Conservation (phyloP, 2,797 vertebrate species). For the Synaphobranchus kaupii region DNA sequence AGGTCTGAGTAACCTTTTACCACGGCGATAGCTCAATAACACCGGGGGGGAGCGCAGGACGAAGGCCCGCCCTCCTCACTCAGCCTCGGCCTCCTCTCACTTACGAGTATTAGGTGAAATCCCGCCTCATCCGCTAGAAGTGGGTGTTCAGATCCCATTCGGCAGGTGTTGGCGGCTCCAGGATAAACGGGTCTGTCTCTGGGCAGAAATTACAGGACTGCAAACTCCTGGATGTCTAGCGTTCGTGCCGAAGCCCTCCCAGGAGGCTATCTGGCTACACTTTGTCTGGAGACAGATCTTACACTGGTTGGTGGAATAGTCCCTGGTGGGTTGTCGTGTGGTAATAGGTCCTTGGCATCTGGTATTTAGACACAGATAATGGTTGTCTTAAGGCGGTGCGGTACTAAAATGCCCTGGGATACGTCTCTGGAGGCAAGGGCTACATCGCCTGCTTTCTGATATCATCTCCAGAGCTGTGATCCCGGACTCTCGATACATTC, state of each 20-base stretch:
- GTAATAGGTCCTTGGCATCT: slow-evolving; percentile 48
- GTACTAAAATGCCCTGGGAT: slow-evolving; percentile 33
- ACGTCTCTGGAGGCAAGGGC: neutral
- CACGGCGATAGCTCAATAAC: neutral
- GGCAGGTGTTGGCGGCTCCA: neutral
- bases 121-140: neutral
- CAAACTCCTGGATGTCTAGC: slow-evolving; percentile 28
- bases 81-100: neutral
- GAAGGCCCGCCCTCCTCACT: neutral
- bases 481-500: slow-evolving; percentile 40
- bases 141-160: neutral
- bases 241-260: slow-evolving; percentile 6
- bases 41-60: neutral
- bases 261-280: slow-evolving; percentile 31
- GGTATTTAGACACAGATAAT: slow-evolving; percentile 59
- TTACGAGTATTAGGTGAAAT: neutral
- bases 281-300: slow-evolving; percentile 38
- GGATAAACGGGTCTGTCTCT: slow-evolving; percentile 20
- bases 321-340: slow-evolving; percentile 44
- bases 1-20: neutral
- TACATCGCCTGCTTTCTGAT: slow-evolving; percentile 41
- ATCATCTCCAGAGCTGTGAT: slow-evolving; percentile 43
- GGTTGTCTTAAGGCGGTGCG: slow-evolving; percentile 47
- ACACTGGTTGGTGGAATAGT: slow-evolving; percentile 32
- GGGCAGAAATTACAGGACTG: slow-evolving; percentile 15